Base-by-base conservation (phyloP, 35 echinoderm and acorn worm genomes). In the Lytechinus variegatus region DNA sequence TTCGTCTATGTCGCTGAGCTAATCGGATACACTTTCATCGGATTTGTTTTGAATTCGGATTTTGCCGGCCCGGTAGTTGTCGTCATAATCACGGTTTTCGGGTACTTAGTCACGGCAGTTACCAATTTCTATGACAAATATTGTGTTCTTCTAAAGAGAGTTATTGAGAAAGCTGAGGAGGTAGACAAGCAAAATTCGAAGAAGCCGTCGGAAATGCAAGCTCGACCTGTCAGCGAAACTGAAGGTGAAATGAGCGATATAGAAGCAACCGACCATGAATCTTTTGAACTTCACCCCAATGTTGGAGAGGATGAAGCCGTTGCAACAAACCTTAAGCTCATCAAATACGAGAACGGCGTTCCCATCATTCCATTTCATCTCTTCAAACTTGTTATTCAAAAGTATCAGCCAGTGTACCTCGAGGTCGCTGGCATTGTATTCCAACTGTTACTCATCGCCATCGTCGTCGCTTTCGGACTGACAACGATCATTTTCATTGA, bases 1-100 rank as follows among this genome's bases (percentile, higher is more conserved):
- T 98, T 98, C 51, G 96, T 97, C 61, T 98, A 97, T 53, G 55
- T 98, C 14, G 96, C 96, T 4, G 97, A 98, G 87, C 92, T 98
- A 8, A 57, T 98, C 33, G 97, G 96, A 1, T 98, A 96, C 54
- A 96, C 96, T 27, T 98, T 98, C 89, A 95, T 98, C 54, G 97
- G 97, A 10, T 98, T 98, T 89, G 95, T 98, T 4, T n/a, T 96
- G 4, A 94, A 98, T 66, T 95, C 96, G 27, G 96, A 98, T 51
- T 55, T 52, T 52, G 97, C 97, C 6, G 97, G 97, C 21, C 94
- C 97, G 54, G 92, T 93, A 27, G 79, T 97, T 27, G 24, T 97
- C 7, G 95, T 97, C 24, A 92, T 95, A 10, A 86, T 97, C 28
- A 86, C 97, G 28, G 95, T 98, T 44, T 54, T 54, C 52, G 97